These are phyloP conservation scores for Gallinago jamesoni DNA, from an alignment of 2,113 vertebrate species.

Conservation along the genomic window DNA sequence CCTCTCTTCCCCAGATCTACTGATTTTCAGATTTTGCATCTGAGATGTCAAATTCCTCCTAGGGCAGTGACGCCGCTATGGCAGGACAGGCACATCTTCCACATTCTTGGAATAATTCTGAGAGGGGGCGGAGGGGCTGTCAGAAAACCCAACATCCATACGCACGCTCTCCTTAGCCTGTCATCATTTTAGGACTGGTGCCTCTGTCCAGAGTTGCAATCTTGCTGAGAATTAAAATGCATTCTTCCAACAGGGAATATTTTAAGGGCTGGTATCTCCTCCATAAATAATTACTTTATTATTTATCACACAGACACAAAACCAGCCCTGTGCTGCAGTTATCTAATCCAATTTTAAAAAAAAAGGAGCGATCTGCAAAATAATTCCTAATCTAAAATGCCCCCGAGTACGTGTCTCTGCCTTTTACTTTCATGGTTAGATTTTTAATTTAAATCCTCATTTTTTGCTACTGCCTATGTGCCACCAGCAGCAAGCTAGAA, in stretches of 20 bases:
- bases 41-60: neutral
- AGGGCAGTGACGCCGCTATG: neutral
- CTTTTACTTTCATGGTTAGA: neutral
- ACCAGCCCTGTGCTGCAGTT: neutral
- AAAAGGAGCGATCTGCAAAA: neutral
- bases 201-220: conserved; percentile 58
- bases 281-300: conserved; percentile 46
- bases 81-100: neutral
- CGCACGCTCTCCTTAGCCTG: neutral
- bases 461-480: conserved; percentile 36
- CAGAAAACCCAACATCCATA: neutral
- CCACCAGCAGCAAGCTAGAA: conserved; percentile 71
- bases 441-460: conserved; percentile 62
- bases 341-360: conserved; percentile 37
- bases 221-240: neutral
- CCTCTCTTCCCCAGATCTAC: neutral
- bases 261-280: conserved; percentile 18
- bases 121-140: neutral
- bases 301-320: conserved; percentile 7
- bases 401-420: neutral
- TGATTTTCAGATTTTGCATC: neutral
- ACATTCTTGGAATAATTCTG: neutral
- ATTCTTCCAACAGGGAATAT: conserved; percentile 18
- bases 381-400: conserved; percentile 11
- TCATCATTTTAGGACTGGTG: conserved; percentile 49